These are phyloP conservation scores for western clawed frog (Xenopus tropicalis) DNA, from an alignment of 2,113 vertebrate species.

Conservation along the genomic window UCB_Xtro_10.0 CM004447.2:85836001-85836500, in stretches of 20 bases:
- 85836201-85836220: slow-evolving; percentile 65
- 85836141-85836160: slow-evolving; percentile 59
- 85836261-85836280: slow-evolving; percentile 52
- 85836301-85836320: slow-evolving; percentile 72
- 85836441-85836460: too few relatives aligned
- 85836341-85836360: slow-evolving; percentile 62
- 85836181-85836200: slow-evolving; percentile 63
- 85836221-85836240: slow-evolving; percentile 51
- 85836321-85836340: slow-evolving; percentile 70
- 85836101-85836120: slow-evolving; percentile 84
- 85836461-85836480: too few relatives aligned
- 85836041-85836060: slow-evolving; percentile 57
- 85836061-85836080: slow-evolving; percentile 76
- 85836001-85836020: slow-evolving; percentile 25
- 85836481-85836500: too few relatives aligned
- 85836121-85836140: slow-evolving; percentile 79
- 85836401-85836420: slow-evolving; percentile 63
- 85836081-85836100: slow-evolving; percentile 85
- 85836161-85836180: slow-evolving; percentile 66
- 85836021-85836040: slow-evolving; percentile 32
- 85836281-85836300: slow-evolving; percentile 68
- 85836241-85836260: slow-evolving; percentile 59
- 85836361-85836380: slow-evolving; percentile 59
- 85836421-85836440: too few relatives aligned
- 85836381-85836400: slow-evolving; percentile 71